Base-by-base conservation (phyloP, 2,888 invertebrate genomes). In the Pyrochroa serraticornis region DNA sequence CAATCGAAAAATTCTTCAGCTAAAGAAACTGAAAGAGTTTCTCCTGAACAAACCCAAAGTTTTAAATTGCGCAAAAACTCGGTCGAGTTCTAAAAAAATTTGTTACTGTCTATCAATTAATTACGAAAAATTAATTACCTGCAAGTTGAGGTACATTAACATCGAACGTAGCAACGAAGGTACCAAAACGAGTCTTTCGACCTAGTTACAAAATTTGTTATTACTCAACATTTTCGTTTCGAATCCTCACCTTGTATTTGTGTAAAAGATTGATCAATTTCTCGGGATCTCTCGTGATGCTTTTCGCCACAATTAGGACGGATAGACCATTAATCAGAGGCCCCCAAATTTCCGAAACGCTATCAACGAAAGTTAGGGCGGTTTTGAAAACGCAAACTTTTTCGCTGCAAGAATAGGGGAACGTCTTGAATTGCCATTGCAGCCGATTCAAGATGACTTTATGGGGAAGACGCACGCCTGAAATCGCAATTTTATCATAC, bases 341-440 rank as follows among this genome's bases (percentile, higher is more conserved):
- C 0, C 91, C 91, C 90, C 94, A 94, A 51, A 95, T 87, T 81
- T 95, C 95, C 1, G 90, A 85, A 6, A 93, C 88, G 0, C 94
- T 92, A 76, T 95, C 95, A 2, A 95, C 94, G 74, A 95, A 96
- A 0, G 95, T 95, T 10, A 95, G 79, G 0, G 95, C 92, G 0
- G 95, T 95, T 79, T 95, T 95, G 81, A 95, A 95, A 0, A 93
- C 88, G 68, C 93, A 91, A 2, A 84, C 83, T 6, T 82, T 82
- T 71, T 93, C 92, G 0, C 84, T 82, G 0, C 80, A 71, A 0
- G 83, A 79, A 77, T 87, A 95, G 0, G 95, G 93, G 73, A 95
- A 90, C 0, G 84, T 84, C 9, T 85, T 82, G 86, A 94, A 95
- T 76, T 95, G 95, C 93, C 95, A 95, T 75, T 86, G 85, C 10